phyloP scores from a whole-genome alignment of 2,888 invertebrate species.

The Oxycera nigricornis region DNA sequence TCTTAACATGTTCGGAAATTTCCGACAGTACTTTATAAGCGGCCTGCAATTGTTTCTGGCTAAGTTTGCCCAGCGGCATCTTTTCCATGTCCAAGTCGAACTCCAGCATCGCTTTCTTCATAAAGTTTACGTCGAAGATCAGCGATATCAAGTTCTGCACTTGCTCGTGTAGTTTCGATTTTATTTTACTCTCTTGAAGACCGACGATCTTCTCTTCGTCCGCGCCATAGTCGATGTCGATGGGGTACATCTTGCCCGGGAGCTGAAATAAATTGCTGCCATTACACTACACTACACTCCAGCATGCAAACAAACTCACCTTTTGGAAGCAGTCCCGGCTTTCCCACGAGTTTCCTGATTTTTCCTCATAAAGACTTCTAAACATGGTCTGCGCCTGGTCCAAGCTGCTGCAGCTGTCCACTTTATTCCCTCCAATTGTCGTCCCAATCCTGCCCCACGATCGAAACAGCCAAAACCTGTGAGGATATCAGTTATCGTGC shows the following conservation, averaged over 20 bases:
- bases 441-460: slow-evolving; percentile 98
- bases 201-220: slow-evolving; percentile 56
- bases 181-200: slow-evolving; percentile 58
- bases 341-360: slow-evolving; percentile 83
- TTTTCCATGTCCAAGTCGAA: slow-evolving; percentile 97
- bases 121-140: slow-evolving; percentile 89
- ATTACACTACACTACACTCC: no score
- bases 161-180: slow-evolving; percentile 74
- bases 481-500: slow-evolving; percentile 16
- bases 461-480: slow-evolving; percentile 81
- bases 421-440: slow-evolving; percentile 79
- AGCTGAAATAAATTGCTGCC: no score
- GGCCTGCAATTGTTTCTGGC: slow-evolving; percentile 84
- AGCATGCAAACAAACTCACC: no score
- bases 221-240: slow-evolving; percentile 89
- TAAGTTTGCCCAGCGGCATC: slow-evolving; percentile 97
- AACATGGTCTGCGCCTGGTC: slow-evolving; percentile 71
- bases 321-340: slow-evolving; percentile 71
- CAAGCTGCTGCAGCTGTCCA: slow-evolving; percentile 64
- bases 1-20: slow-evolving; percentile 68
- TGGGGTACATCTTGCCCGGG: slow-evolving; percentile 71
- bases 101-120: slow-evolving; percentile 92
- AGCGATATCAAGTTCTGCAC: slow-evolving; percentile 84
- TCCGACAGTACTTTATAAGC: slow-evolving; percentile 84
- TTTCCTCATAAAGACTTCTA: slow-evolving; percentile 72